Evolutionary conservation across 2,113 vertebrate genomes (phyloP).

Genomic region (Psettodes erumei): DNA sequence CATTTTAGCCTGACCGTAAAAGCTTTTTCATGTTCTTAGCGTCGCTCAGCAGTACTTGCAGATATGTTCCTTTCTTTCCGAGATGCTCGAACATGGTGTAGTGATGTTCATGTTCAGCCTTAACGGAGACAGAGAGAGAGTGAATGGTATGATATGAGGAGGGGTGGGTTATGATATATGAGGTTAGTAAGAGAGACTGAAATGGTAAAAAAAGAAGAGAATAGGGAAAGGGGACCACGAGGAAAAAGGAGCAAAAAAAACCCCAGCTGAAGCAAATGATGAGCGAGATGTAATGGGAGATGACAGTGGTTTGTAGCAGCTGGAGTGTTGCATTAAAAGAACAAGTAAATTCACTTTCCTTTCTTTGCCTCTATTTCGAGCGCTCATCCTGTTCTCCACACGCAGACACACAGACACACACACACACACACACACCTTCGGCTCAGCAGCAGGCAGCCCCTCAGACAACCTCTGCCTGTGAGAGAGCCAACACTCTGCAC

Average conservation of each 20-base stretch:
- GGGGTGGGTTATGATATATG: background rate
- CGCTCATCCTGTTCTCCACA: conserved; percentile 56
- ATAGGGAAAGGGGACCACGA: conserved; percentile 7
- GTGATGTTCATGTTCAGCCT: conserved; percentile 9
- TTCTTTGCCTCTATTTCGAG: conserved; percentile 54
- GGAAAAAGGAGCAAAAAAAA: conserved; percentile 6
- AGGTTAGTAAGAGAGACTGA: conserved; percentile 1
- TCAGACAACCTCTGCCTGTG: conserved; percentile 46
- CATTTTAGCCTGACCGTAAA: conserved; percentile 51
- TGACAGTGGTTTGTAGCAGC: conserved; percentile 67
- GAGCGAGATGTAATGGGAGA: conserved; percentile 50
- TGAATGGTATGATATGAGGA: background rate
- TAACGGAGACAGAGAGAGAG: conserved; percentile 34
- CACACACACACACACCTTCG: conserved; percentile 23
- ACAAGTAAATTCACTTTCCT: conserved; percentile 70
- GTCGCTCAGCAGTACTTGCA: conserved; percentile 7
- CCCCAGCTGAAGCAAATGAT: conserved; percentile 36
- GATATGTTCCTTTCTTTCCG: conserved; percentile 15
- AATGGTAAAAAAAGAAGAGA: background rate
- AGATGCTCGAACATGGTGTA: conserved; percentile 26
- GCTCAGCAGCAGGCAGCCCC: conserved; percentile 53
- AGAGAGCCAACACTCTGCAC: conserved; percentile 23
- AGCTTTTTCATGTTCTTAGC: conserved; percentile 68
- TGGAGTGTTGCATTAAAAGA: conserved; percentile 57
- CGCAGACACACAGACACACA: conserved; percentile 31